phyloP scores from a whole-genome alignment of 2,113 vertebrate species.

The Zingel zingel region DNA sequence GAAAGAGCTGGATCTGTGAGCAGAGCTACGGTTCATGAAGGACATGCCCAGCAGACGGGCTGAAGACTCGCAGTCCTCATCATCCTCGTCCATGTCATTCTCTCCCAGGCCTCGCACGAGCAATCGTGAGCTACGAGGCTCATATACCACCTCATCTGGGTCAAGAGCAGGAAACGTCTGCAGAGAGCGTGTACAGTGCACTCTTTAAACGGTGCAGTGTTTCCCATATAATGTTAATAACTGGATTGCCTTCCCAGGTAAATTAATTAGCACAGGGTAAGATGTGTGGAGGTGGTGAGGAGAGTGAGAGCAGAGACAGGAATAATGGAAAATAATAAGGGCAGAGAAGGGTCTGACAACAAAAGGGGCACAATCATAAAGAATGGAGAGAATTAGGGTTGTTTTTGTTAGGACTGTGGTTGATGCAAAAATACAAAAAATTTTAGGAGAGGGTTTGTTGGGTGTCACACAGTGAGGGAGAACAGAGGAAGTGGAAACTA shows the following conservation, averaged over 20 bases:
- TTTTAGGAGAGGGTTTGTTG: neutral
- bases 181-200: neutral
- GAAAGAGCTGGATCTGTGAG: slow-evolving; percentile 83
- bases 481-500: neutral
- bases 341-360: neutral
- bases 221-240: slow-evolving; percentile 4
- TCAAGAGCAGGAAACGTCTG: slow-evolving; percentile 86
- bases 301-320: slow-evolving; percentile 15
- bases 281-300: neutral
- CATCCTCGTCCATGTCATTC: slow-evolving; percentile 95
- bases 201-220: neutral
- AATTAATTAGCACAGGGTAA: slow-evolving; percentile 21
- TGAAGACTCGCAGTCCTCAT: slow-evolving; percentile 96
- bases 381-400: neutral
- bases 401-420: neutral
- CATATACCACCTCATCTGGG: slow-evolving; percentile 92
- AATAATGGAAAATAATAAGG: slow-evolving; percentile 2
- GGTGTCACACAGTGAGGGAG: neutral
- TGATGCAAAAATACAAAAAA: neutral
- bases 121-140: slow-evolving; percentile 93
- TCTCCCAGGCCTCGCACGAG: slow-evolving; percentile 95
- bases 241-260: neutral
- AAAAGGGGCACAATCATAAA: neutral
- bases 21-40: slow-evolving; percentile 96
- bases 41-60: slow-evolving; percentile 96